phyloP scores from a whole-genome alignment of 2,113 vertebrate genomes.

The Pelobates fuscus region DNA sequence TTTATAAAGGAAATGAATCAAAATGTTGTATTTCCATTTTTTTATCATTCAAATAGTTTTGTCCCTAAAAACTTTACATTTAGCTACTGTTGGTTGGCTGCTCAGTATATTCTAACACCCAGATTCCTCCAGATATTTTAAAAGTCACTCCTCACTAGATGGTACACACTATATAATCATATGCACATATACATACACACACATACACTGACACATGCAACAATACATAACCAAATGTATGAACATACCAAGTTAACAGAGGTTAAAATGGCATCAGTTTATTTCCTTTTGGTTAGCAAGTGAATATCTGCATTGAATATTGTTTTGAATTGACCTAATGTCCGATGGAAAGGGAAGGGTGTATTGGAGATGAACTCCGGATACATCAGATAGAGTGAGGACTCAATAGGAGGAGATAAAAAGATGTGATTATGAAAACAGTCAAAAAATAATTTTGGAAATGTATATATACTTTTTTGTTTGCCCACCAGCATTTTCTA shows the following conservation, averaged over 20 bases:
- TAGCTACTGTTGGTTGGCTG: too few species aligned
- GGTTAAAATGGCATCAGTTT: background rate
- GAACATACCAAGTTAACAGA: background rate
- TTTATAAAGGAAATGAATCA: too few species aligned
- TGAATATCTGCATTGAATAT: constrained; percentile 9
- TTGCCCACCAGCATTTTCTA: too few species aligned
- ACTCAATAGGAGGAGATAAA: constrained; percentile 12
- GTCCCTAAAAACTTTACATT: too few species aligned
- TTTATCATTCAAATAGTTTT: too few species aligned
- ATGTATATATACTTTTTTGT: background rate
- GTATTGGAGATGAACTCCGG: constrained; percentile 36
- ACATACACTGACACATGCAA: too few species aligned
- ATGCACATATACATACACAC: background rate
- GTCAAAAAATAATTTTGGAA: constrained; percentile 17
- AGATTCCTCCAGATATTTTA: too few species aligned
- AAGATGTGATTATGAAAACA: constrained; percentile 23
- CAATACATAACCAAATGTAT: too few species aligned
- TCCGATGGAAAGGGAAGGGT: constrained; percentile 38
- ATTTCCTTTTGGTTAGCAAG: background rate
- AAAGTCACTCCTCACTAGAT: too few species aligned
- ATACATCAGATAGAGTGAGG: constrained; percentile 12
- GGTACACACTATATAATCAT: background rate
- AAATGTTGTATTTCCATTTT: too few species aligned
- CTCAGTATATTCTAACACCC: too few species aligned
- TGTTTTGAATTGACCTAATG: constrained; percentile 33